A percentile compares a stretch with the other conserved stretches of the same genome.
phyloP scores from a whole-genome alignment of 92 coral and sea anemone genomes.

The Paramuricea clavata region DNA sequence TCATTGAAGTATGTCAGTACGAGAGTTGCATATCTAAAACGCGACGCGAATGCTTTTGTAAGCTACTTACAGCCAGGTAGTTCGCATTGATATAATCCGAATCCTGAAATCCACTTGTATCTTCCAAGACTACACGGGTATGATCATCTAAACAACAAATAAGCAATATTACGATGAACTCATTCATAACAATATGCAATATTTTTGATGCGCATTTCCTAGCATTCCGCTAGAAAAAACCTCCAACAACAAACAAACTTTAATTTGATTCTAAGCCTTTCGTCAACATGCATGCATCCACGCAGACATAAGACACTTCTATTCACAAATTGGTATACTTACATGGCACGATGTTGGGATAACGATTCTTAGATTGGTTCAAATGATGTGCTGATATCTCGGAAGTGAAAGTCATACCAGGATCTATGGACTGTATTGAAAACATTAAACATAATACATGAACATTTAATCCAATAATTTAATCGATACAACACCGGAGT shows the following conservation, averaged over 20 bases:
- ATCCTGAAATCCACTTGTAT: slow-evolving; percentile 73
- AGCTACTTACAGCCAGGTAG: slow-evolving; percentile 87
- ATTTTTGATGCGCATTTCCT: too few relatives aligned
- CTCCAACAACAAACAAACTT: not conserved
- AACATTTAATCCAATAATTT: not conserved
- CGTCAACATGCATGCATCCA: not conserved
- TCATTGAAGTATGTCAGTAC: not conserved
- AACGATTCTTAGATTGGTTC: slow-evolving; percentile 90
- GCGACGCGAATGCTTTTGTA: not conserved
- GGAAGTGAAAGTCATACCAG: slow-evolving; percentile 88
- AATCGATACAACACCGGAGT: too few relatives aligned
- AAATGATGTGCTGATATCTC: slow-evolving; percentile 77
- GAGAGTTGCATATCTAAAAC: too few relatives aligned
- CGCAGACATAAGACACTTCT: not conserved
- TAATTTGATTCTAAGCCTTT: too few relatives aligned
- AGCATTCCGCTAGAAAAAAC: too few relatives aligned
- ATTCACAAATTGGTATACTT: slow-evolving; percentile 41
- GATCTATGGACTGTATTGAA: slow-evolving; percentile 85
- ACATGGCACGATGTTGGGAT: slow-evolving; percentile 94
- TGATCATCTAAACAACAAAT: slow-evolving; percentile 77
- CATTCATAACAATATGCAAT: not conserved
- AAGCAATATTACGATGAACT: not conserved
- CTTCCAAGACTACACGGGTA: slow-evolving; percentile 83
- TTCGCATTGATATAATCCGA: slow-evolving; percentile 98
- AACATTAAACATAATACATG: not conserved